Conservation (phyloP, 2,888 invertebrate species). For the Cephonodes hylas region DNA sequence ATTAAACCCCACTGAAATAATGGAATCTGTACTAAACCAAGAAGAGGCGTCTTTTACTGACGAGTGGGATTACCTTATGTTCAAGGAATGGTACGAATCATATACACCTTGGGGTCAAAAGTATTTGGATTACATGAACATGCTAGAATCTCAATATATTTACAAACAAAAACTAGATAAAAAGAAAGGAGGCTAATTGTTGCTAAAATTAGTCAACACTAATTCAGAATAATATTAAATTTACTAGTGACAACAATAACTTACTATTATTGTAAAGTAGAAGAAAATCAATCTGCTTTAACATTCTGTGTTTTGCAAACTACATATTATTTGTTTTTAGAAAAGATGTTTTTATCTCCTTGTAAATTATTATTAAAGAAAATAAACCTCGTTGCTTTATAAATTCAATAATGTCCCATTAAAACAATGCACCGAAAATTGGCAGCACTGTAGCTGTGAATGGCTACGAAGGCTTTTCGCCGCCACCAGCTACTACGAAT, state of each 20-base stretch:
- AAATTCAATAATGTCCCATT: background rate
- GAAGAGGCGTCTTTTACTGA: slow-evolving; percentile 55
- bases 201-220: background rate
- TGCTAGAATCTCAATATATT: slow-evolving; percentile 54
- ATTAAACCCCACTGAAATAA: slow-evolving; percentile 73
- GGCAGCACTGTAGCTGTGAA: background rate
- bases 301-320: too few species aligned
- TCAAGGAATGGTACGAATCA: slow-evolving; percentile 69
- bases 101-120: slow-evolving; percentile 59
- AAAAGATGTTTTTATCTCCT: too few species aligned
- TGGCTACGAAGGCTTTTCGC: background rate
- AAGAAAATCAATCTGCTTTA: too few species aligned
- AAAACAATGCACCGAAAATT: background rate
- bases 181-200: slow-evolving; percentile 47
- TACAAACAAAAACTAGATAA: slow-evolving; percentile 62
- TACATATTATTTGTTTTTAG: too few species aligned
- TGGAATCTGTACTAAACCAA: slow-evolving; percentile 61
- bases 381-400: background rate
- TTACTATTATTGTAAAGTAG: too few species aligned
- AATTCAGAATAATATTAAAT: background rate
- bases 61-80: slow-evolving; percentile 68
- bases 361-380: too few species aligned
- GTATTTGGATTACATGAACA: slow-evolving; percentile 51
- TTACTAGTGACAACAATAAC: too few species aligned
- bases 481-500: background rate